Percentiles rank a stretch among this genome's conserved stretches.
phyloP scores from a whole-genome alignment of 2,888 invertebrate species.

The Diarsia dahlii region DNA sequence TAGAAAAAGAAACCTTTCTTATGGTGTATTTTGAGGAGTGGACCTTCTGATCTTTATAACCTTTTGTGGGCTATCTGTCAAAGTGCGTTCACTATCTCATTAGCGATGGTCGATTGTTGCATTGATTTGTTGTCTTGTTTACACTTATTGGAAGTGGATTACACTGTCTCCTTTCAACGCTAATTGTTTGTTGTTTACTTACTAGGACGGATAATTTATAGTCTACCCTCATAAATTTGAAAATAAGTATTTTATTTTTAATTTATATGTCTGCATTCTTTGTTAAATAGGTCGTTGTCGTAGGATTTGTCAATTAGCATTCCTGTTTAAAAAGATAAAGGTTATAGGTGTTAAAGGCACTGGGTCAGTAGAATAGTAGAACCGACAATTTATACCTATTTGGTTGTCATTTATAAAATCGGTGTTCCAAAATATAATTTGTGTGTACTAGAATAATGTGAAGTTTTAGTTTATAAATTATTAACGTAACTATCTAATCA shows the following conservation, averaged over 20 bases:
- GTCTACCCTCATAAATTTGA: slow-evolving; percentile 42
- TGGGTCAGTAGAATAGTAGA: not conserved
- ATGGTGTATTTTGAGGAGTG: not conserved
- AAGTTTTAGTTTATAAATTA: too few relatives aligned
- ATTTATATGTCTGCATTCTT: slow-evolving; percentile 8
- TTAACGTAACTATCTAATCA: not conserved
- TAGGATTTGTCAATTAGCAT: not conserved
- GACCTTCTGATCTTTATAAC: not conserved
- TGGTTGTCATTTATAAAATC: too few relatives aligned
- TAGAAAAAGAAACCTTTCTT: not conserved
- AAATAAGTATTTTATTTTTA: slow-evolving; percentile 30
- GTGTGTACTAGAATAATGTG: too few relatives aligned
- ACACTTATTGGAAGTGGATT: slow-evolving; percentile 14
- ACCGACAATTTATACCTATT: not conserved
- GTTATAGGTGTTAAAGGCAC: too few relatives aligned
- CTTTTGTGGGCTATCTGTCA: slow-evolving; percentile 41
- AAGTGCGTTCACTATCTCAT: slow-evolving; percentile 51
- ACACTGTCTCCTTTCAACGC: slow-evolving; percentile 38
- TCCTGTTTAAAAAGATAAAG: too few relatives aligned
- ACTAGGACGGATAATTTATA: slow-evolving; percentile 1
- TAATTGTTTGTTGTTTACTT: slow-evolving; percentile 37
- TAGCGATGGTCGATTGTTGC: slow-evolving; percentile 41
- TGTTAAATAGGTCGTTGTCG: slow-evolving; percentile 6
- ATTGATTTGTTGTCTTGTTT: slow-evolving; percentile 48
- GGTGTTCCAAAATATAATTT: too few relatives aligned